These are phyloP conservation scores for Rhineura floridana DNA, from an alignment of 2,113 vertebrate genomes.

Conservation along the genomic window DNA sequence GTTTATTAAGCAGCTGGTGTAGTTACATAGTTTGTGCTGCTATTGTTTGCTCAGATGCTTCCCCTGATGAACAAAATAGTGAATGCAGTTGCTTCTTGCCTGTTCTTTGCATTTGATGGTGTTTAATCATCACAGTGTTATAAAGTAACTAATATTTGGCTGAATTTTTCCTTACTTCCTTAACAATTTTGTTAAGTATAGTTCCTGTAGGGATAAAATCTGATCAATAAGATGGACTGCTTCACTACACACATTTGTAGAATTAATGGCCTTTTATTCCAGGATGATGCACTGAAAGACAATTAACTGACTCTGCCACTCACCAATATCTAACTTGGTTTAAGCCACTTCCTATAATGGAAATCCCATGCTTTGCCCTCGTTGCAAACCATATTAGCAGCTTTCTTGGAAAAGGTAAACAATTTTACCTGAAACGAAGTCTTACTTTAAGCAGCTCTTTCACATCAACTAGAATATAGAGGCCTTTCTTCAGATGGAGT, in stretches of 20 bases:
- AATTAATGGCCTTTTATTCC: neutral
- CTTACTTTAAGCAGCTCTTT: neutral
- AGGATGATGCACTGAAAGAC: neutral
- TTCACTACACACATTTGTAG: neutral
- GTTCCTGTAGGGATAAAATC: neutral
- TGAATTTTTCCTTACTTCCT: neutral
- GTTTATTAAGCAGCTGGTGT: conserved; percentile 68
- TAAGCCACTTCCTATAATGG: neutral
- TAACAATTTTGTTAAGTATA: conserved; percentile 22
- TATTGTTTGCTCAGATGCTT: conserved; percentile 71
- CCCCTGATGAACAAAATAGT: conserved; percentile 47
- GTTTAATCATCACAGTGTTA: conserved; percentile 45
- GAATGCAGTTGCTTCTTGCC: conserved; percentile 65
- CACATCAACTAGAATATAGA: conserved; percentile 18
- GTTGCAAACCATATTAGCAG: neutral
- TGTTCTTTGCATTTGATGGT: conserved; percentile 57
- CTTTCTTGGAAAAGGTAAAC: neutral
- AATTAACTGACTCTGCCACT: neutral
- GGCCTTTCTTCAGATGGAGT: neutral
- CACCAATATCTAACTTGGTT: neutral
- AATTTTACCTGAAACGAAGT: neutral
- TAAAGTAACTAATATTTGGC: neutral
- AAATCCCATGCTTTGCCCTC: neutral
- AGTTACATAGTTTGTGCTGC: conserved; percentile 68
- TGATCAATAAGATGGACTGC: neutral